A percentile compares a stretch with the other conserved stretches of the same genome.
These are phyloP conservation scores for Nesoenas mayeri DNA, from an alignment of 2,113 vertebrate genomes.

Conservation along the genomic window DNA sequence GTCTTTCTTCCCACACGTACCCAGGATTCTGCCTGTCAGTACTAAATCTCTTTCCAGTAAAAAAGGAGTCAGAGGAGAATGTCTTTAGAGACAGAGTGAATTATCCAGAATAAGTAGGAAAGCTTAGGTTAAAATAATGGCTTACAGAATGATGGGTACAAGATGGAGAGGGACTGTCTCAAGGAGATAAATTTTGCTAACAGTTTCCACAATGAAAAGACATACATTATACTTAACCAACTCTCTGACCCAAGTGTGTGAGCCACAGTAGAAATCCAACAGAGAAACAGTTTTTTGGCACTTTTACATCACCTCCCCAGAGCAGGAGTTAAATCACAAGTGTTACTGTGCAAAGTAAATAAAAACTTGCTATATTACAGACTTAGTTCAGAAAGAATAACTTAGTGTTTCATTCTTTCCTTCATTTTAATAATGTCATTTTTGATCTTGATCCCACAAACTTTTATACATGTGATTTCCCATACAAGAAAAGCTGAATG, in stretches of 20 bases:
- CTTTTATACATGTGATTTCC: neutral
- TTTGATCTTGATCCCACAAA: neutral
- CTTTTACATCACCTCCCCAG: neutral
- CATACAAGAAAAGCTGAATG: neutral
- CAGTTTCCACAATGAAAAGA: neutral
- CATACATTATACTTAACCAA: neutral
- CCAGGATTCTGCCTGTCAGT: conserved; percentile 25
- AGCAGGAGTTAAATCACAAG: neutral
- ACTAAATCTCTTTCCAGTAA: conserved; percentile 20
- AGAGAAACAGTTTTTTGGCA: neutral
- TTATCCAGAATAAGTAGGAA: neutral
- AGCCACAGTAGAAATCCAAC: neutral
- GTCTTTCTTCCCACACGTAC: conserved; percentile 46
- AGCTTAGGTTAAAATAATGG: conserved; percentile 15
- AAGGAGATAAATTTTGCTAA: neutral
- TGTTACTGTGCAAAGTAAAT: neutral
- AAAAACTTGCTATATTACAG: neutral
- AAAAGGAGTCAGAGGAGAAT: neutral
- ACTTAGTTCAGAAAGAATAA: neutral
- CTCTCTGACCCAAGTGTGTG: neutral
- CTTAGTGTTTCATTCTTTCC: neutral
- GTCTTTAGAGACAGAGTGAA: neutral
- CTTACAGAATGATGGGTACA: neutral
- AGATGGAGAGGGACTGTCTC: neutral
- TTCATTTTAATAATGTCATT: neutral